phyloP scores from a whole-genome alignment of 2,113 vertebrate species.

The Phasianus colchicus region DNA sequence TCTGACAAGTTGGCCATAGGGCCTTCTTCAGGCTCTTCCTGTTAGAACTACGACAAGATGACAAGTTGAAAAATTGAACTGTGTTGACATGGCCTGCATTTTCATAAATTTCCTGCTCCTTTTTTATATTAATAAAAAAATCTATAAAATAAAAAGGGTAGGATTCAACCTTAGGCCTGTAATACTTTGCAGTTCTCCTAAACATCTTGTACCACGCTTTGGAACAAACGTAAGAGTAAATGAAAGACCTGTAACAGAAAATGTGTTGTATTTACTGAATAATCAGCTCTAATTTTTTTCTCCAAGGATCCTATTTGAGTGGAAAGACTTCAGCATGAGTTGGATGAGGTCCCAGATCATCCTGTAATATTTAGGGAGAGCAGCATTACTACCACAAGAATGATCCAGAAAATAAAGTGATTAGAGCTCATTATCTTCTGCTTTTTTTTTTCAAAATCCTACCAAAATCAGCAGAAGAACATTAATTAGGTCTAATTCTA shows the following conservation, averaged over 20 bases:
- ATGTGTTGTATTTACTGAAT: background rate
- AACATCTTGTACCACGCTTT: background rate
- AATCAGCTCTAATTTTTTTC: conserved; percentile 44
- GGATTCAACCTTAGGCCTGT: background rate
- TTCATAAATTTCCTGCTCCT: conserved; percentile 3
- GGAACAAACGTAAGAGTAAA: background rate
- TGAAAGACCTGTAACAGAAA: background rate
- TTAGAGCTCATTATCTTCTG: background rate
- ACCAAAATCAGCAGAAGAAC: conserved; percentile 2
- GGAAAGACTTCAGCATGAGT: conserved; percentile 29
- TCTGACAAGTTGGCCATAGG: conserved; percentile 73
- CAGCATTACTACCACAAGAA: background rate
- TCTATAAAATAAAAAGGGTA: background rate
- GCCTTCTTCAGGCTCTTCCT: conserved; percentile 60
- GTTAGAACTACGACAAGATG: conserved; percentile 46
- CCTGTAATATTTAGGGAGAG: background rate
- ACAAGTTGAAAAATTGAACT: conserved; percentile 51
- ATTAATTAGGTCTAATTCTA: background rate
- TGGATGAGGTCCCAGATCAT: conserved; percentile 20
- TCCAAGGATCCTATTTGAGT: conserved; percentile 12
- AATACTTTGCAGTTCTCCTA: background rate
- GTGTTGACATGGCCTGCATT: conserved; percentile 39
- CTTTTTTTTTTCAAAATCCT: background rate
- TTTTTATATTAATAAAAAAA: background rate
- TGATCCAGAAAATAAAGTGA: background rate